Percentiles rank a stretch among this genome's conserved stretches.
These are phyloP conservation scores for Carassius gibelio DNA, from an alignment of 2,113 vertebrate genomes.

Conservation along the genomic window DNA sequence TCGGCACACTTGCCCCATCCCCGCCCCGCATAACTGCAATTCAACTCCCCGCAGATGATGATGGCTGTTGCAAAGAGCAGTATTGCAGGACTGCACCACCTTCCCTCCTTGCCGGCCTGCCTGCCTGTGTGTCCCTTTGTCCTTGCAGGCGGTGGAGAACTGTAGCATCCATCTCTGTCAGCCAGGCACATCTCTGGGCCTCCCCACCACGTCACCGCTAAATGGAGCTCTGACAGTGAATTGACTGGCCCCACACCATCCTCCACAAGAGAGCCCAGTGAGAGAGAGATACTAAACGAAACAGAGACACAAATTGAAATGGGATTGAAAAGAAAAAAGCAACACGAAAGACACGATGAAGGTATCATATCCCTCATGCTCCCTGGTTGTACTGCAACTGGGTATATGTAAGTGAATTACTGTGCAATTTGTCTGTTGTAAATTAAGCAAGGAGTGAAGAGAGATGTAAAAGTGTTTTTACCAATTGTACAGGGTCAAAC, in stretches of 20 bases:
- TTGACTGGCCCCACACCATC: conserved; percentile 66
- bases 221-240: conserved; percentile 77
- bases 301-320: conserved; percentile 6
- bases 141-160: conserved; percentile 81
- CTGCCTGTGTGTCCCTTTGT: conserved; percentile 79
- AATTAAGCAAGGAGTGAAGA: background rate
- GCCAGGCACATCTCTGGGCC: conserved; percentile 71
- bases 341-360: conserved; percentile 24
- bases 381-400: background rate
- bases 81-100: conserved; percentile 36
- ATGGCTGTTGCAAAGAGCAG: conserved; percentile 66
- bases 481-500: too few relatives aligned
- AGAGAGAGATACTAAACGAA: conserved; percentile 37
- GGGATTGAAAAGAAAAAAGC: background rate
- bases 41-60: conserved; percentile 69
- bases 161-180: conserved; percentile 90
- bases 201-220: conserved; percentile 73
- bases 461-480: too few relatives aligned
- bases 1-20: conserved; percentile 60
- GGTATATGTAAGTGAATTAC: conserved; percentile 56
- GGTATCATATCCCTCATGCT: conserved; percentile 46
- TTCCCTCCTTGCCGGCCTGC: conserved; percentile 32
- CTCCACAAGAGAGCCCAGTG: conserved; percentile 52
- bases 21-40: conserved; percentile 63
- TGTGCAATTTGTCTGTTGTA: conserved; percentile 60